phyloP scores from a whole-genome alignment of 2,888 invertebrate genomes.

The Laspeyria flexula region DNA sequence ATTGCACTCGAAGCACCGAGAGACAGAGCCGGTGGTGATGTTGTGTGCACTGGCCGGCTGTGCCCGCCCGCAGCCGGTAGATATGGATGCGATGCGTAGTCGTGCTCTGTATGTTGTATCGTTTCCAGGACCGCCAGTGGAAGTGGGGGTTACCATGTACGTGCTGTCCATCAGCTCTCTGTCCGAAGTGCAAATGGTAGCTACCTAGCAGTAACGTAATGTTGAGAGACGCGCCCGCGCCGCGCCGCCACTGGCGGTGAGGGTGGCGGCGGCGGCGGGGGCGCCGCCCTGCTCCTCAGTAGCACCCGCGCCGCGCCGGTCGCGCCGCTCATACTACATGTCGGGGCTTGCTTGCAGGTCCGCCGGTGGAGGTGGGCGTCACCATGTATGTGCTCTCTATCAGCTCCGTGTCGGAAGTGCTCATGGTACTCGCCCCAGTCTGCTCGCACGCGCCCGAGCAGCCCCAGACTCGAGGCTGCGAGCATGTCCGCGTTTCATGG shows the following conservation, averaged over 20 bases:
- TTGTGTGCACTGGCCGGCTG: constrained; percentile 6
- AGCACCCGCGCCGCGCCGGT: constrained; percentile 32
- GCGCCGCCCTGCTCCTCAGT: constrained; percentile 37
- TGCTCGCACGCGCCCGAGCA: constrained; percentile 71
- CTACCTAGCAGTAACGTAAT: constrained; percentile 34
- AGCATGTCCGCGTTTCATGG: constrained; percentile 70
- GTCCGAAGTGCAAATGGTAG: constrained; percentile 93
- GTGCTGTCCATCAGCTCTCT: constrained; percentile 94
- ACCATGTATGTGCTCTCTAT: constrained; percentile 99
- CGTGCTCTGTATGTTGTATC: constrained; percentile 43
- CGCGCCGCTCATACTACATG: constrained; percentile 88
- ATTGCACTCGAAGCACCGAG: too few species aligned
- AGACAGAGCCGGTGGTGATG: constrained; percentile 12
- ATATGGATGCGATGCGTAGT: constrained; percentile 28
- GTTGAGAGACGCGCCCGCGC: constrained; percentile 36
- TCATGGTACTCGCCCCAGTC: constrained; percentile 92
- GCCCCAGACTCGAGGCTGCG: constrained; percentile 84
- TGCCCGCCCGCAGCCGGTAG: not conserved
- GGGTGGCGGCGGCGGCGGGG: constrained; percentile 22
- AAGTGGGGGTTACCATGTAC: constrained; percentile 94
- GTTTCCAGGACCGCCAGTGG: constrained; percentile 90
- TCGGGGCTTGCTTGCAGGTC: constrained; percentile 91
- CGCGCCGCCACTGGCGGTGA: constrained; percentile 1
- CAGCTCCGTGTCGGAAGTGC: constrained; percentile 99
- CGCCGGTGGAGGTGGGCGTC: constrained; percentile 98